These are phyloP conservation scores for Drosophila prolongata DNA, from an alignment of 2,888 invertebrate genomes.

Conservation along the genomic window DNA sequence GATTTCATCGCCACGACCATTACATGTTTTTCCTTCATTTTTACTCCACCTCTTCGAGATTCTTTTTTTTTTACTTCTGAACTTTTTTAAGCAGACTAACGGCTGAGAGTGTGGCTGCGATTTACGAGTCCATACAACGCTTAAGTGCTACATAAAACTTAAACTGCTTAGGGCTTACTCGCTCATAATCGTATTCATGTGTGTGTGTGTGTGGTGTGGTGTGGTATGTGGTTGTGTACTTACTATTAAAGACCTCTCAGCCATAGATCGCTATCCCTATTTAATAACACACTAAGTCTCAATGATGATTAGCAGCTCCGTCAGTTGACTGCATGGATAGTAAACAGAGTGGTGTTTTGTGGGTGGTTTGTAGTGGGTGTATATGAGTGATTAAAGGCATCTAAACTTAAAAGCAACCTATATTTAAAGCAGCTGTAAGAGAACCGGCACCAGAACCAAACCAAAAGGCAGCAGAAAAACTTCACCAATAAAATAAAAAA, in stretches of 20 bases:
- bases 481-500: constrained; percentile 55
- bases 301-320: constrained; percentile 79
- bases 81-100: constrained; percentile 41
- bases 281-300: constrained; percentile 76
- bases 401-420: constrained; percentile 53
- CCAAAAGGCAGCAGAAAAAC: constrained; percentile 68
- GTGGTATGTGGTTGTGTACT: constrained; percentile 50
- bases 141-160: constrained; percentile 80
- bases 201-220: constrained; percentile 20
- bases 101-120: constrained; percentile 60
- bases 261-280: constrained; percentile 46
- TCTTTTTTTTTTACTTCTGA: background rate
- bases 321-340: constrained; percentile 59
- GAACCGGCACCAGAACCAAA: constrained; percentile 69
- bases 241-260: constrained; percentile 61
- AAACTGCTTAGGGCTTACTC: constrained; percentile 67
- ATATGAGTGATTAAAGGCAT: constrained; percentile 21
- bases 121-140: constrained; percentile 74
- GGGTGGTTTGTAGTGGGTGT: constrained; percentile 7
- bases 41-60: constrained; percentile 3
- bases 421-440: constrained; percentile 50
- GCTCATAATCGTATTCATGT: constrained; percentile 47
- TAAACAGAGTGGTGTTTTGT: constrained; percentile 30
- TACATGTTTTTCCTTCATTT: constrained; percentile 51
- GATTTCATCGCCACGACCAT: constrained; percentile 31